phyloP scores from a whole-genome alignment of 2,113 vertebrate genomes.

The Xyliphius kryptos region DNA sequence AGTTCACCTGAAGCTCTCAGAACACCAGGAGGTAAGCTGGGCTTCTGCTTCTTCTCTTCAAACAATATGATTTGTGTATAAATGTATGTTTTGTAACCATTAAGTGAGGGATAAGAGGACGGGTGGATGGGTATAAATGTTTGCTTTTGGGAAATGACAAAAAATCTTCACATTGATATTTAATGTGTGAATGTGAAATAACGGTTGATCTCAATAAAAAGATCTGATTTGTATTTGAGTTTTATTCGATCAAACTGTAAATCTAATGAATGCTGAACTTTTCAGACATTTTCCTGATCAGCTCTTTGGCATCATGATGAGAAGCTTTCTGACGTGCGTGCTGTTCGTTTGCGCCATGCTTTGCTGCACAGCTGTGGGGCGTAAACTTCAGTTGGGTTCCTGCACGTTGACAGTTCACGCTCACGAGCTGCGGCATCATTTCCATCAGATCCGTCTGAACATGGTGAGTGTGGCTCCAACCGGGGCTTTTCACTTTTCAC shows the following conservation, averaged over 20 bases:
- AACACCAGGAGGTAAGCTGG: constrained; percentile 38
- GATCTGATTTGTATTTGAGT: no score
- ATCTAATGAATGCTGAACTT: background rate
- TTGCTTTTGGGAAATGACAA: no score
- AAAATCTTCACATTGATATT: no score
- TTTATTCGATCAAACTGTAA: no score
- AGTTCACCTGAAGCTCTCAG: constrained; percentile 16
- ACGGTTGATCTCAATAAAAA: no score
- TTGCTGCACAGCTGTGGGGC: constrained; percentile 20
- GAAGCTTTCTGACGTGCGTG: constrained; percentile 32
- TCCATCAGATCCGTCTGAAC: constrained; percentile 49
- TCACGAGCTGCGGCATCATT: constrained; percentile 56
- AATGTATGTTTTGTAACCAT: no score
- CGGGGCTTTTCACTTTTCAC: no score
- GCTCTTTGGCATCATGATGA: constrained; percentile 27
- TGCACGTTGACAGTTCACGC: constrained; percentile 59
- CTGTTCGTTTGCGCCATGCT: constrained; percentile 43
- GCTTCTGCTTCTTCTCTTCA: constrained; percentile 18
- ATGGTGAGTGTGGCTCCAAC: constrained; percentile 46
- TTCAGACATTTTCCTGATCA: constrained; percentile 4
- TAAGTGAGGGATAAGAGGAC: no score
- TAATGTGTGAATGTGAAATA: no score
- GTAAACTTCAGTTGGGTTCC: constrained; percentile 45
- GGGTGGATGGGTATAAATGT: no score
- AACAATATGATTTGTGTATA: background rate